A percentile compares a stretch with the other conserved stretches of the same genome.
Evolutionary conservation across 2,797 vertebrate species (phyloP).

Genomic region (Leptatherina wallacei): DNA sequence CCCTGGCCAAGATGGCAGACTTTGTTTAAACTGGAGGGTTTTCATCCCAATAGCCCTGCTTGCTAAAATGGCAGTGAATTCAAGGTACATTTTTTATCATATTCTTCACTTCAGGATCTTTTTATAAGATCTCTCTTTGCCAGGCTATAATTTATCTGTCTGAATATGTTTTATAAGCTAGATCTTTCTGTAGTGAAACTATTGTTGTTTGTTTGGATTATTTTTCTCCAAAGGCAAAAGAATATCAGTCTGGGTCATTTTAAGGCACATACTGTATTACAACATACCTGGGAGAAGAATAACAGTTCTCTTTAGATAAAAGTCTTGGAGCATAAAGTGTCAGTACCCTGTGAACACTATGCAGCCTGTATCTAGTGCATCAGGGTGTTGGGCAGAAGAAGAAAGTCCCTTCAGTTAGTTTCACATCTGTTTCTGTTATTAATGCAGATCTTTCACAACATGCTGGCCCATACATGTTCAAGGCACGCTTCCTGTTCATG

Average conservation of each 20-base stretch:
- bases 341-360: not conserved
- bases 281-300: not conserved
- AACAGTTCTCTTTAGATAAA: not conserved
- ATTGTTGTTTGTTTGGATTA: not conserved
- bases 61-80: not conserved
- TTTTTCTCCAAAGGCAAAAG: not conserved
- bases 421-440: constrained; percentile 78
- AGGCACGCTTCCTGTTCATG: constrained; percentile 72
- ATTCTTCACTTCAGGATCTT: not conserved
- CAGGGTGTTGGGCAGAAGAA: constrained; percentile 52
- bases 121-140: not conserved
- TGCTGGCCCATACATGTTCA: constrained; percentile 59
- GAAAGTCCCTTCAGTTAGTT: constrained; percentile 75
- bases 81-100: not conserved
- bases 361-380: constrained; percentile 19
- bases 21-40: too few species aligned
- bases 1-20: too few species aligned
- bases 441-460: constrained; percentile 76
- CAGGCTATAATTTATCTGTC: not conserved
- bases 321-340: not conserved
- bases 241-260: not conserved
- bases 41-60: not conserved
- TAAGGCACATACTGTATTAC: not conserved
- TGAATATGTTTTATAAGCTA: not conserved
- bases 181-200: not conserved